Percentiles rank a stretch among this genome's conserved stretches.
These are phyloP conservation scores for Ectropis crepuscularia DNA, from an alignment of 2,888 invertebrate genomes.

Conservation along the genomic window DNA sequence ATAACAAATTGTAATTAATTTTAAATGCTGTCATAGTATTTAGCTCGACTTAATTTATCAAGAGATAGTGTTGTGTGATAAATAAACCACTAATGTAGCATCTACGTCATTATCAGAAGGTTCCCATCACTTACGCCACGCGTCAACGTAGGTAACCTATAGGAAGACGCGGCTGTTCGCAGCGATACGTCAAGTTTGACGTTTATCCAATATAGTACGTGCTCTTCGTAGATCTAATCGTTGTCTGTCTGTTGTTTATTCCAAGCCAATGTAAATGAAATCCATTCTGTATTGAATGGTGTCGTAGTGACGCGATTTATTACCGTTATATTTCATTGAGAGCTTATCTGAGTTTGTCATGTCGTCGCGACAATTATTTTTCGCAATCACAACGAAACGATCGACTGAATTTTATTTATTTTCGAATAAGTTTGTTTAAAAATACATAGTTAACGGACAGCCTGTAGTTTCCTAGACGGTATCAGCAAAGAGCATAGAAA, in stretches of 20 bases:
- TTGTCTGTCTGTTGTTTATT: constrained; percentile 48
- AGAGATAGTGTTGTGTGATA: too few species aligned
- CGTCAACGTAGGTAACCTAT: constrained; percentile 30
- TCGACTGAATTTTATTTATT: neutral
- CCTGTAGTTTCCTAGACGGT: too few species aligned
- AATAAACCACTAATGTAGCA: too few species aligned
- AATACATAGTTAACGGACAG: neutral
- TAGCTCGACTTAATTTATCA: too few species aligned
- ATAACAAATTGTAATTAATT: too few species aligned
- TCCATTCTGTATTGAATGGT: constrained; percentile 20
- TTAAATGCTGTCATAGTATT: too few species aligned
- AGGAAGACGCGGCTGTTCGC: constrained; percentile 59
- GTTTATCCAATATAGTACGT: constrained; percentile 81
- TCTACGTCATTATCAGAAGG: neutral
- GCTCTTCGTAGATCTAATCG: constrained; percentile 71
- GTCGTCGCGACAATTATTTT: constrained; percentile 4
- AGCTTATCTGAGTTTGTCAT: constrained; percentile 3
- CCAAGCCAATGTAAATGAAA: constrained; percentile 12
- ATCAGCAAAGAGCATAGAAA: constrained; percentile 18
- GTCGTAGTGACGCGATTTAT: constrained; percentile 13
- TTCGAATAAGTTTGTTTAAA: neutral
- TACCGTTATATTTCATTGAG: constrained; percentile 7
- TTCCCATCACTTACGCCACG: constrained; percentile 41
- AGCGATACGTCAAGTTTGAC: constrained; percentile 77
- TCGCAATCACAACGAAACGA: neutral